A percentile compares a stretch with the other conserved stretches of the same genome.
These are phyloP conservation scores for Stenchaetothrips biformis DNA, from an alignment of 2,888 invertebrate genomes.

Conservation along the genomic window DNA sequence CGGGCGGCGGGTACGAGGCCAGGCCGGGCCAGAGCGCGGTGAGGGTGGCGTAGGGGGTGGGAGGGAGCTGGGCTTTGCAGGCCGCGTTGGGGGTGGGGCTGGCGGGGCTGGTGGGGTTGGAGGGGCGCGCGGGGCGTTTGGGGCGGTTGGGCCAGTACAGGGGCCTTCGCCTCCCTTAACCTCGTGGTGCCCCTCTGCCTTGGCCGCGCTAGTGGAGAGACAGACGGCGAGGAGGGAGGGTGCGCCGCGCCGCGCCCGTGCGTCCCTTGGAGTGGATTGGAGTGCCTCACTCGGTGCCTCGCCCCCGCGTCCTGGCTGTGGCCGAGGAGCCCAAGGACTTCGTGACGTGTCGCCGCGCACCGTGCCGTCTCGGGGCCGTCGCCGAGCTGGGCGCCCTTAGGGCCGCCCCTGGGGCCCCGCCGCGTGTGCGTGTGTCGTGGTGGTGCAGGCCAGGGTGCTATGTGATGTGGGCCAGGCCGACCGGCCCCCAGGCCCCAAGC, in stretches of 20 bases:
- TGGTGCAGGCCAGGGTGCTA: neutral
- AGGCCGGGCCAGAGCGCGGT: conserved; percentile 33
- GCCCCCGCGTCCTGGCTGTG: neutral
- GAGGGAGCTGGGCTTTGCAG: conserved; percentile 39
- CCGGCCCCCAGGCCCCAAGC: neutral
- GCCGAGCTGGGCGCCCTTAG: no score
- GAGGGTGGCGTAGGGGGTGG: conserved; percentile 41
- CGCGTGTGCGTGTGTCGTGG: neutral
- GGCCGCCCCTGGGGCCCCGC: conserved; percentile 31
- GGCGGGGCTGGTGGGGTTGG: conserved; percentile 28
- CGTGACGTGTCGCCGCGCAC: neutral
- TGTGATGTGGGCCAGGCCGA: conserved; percentile 13
- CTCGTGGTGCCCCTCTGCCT: neutral
- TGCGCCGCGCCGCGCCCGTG: conserved; percentile 19
- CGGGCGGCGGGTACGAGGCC: conserved; percentile 31
- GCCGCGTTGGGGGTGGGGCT: conserved; percentile 30
- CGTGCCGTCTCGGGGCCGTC: no score
- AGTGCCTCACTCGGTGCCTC: neutral
- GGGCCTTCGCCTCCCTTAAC: no score
- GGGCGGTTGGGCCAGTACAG: no score
- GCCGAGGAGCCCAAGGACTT: neutral
- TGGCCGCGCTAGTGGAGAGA: conserved; percentile 10
- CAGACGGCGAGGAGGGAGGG: neutral
- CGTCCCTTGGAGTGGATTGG: conserved; percentile 25
- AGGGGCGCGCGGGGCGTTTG: conserved; percentile 26